Evolutionary conservation across 2,797 vertebrate genomes (phyloP), one percentile per base, ranked within the genome.

Genomic region (Xerus rutilus): DNA sequence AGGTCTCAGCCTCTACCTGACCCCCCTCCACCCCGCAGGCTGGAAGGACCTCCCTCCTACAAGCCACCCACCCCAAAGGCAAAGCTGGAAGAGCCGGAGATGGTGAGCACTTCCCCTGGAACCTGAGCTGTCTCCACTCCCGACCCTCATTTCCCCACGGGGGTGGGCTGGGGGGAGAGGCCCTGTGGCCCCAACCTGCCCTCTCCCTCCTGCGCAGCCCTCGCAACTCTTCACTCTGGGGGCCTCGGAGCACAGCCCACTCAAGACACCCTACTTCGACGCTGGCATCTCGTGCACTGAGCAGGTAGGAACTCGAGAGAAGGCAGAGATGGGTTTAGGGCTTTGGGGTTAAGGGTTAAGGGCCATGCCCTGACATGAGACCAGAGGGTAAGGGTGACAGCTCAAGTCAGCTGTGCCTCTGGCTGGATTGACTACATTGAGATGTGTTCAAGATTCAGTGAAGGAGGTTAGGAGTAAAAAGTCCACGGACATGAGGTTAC

Each of bases 11-110:
- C 7, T 86, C 45, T 15, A 12, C 52, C 21, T 96, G 69, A 85
- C 28, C 69, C 54, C 6, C 28, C 12, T 90, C 21, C 30, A 10
- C 69, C 54, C 30, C 65, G 45, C 97, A 98, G 98, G 18, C 85
- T 98, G 23, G 98, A 98, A 82, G 98, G 94, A 2, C 98, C 98
- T 5, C 98, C 98, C 0, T 98, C 98, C 0, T 98, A 98, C 89
- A 98, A 98, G 89, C 98, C 98, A 0, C 98, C 98, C 0, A 97
- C 98, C 0, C 98, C 98, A 0, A 97, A 97, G 90, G 64, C 97
- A 17, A 97, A 98, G 91, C 35, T 96, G 49, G 97, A 98, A 6
- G 97, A 98, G 28, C 94, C 72, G 0, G 97, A 98, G 67, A 93
- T 93, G 98, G 98, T 98, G 54, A 98, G 98, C 52, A 4, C 14